phyloP scores from a whole-genome alignment of 2,888 invertebrate genomes.

The Brachylomia viminalis region DNA sequence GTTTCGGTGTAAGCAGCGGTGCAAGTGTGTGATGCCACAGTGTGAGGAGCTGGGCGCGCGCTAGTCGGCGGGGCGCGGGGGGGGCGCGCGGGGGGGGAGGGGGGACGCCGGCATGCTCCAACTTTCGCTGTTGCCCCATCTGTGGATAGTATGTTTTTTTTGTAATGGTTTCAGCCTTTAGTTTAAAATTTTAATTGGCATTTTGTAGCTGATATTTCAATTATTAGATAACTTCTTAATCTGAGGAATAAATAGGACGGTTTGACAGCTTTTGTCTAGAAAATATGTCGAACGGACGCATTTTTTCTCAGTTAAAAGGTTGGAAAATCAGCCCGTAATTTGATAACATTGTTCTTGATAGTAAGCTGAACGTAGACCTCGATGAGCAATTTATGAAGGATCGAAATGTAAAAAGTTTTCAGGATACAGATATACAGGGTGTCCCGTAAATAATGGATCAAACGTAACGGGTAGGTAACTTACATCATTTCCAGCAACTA shows the following conservation, averaged over 20 bases:
- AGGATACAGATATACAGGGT: not conserved
- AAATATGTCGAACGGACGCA: no score
- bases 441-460: no score
- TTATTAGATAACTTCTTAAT: not conserved
- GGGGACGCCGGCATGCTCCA: constrained; percentile 89
- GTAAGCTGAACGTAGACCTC: not conserved
- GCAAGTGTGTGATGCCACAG: constrained; percentile 42
- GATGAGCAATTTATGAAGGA: not conserved
- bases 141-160: constrained; percentile 46
- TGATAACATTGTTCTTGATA: not conserved
- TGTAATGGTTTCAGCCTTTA: not conserved
- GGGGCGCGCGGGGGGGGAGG: constrained; percentile 87
- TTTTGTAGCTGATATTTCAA: not conserved
- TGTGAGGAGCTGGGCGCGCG: constrained; percentile 49
- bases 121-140: constrained; percentile 87
- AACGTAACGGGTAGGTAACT: no score
- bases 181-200: not conserved
- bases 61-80: constrained; percentile 86
- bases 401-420: not conserved
- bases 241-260: not conserved
- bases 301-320: not conserved
- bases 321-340: not conserved
- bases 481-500: no score
- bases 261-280: not conserved
- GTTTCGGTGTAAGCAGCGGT: constrained; percentile 24